Conservation (phyloP, 2,113 vertebrate genomes). For the Grantiella picta region DNA sequence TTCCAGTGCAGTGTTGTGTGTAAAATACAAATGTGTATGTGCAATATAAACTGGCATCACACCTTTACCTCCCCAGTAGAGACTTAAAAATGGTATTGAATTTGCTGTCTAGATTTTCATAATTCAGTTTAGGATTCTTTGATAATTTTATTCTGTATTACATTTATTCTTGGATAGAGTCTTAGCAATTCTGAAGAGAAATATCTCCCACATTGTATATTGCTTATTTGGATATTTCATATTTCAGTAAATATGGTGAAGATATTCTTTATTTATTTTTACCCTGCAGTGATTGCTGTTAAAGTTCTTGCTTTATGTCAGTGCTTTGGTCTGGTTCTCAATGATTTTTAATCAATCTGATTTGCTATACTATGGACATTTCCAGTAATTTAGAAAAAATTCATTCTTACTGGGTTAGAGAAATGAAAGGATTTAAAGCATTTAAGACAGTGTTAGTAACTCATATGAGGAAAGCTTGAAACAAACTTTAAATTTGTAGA, state of each 20-base stretch:
- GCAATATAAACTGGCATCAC: not conserved
- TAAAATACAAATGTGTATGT: not conserved
- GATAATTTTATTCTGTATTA: not conserved
- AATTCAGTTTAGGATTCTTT: not conserved
- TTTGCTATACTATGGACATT: not conserved
- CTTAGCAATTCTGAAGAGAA: not conserved
- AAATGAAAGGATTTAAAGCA: not conserved
- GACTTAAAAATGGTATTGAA: not conserved
- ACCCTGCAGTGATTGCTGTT: not conserved
- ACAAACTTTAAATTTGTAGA: not conserved
- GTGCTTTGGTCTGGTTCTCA: not conserved
- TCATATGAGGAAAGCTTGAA: not conserved
- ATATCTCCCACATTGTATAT: not conserved
- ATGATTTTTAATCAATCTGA: not conserved
- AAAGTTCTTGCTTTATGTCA: not conserved
- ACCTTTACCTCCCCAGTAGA: fast-evolving
- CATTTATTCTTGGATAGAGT: not conserved
- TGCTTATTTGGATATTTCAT: not conserved
- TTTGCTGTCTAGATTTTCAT: not conserved
- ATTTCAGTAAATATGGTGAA: not conserved
- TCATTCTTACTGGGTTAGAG: not conserved
- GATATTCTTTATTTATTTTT: not conserved
- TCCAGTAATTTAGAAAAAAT: not conserved
- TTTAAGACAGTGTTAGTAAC: not conserved
- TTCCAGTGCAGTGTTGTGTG: not conserved